phyloP scores from a whole-genome alignment of 2,888 invertebrate genomes.

The Chrysomela aeneicollis region DNA sequence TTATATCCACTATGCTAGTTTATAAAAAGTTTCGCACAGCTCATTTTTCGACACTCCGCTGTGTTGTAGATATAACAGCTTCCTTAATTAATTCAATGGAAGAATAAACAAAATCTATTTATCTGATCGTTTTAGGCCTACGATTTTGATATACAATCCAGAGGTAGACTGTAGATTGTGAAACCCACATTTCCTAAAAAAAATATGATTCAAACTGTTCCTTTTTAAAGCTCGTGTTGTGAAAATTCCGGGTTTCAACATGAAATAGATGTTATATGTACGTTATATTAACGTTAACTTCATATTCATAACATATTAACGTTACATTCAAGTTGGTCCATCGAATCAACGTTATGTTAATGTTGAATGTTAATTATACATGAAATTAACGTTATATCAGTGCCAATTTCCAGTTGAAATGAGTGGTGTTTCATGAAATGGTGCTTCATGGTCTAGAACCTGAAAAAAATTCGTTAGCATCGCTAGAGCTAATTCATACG shows the following conservation, averaged over 20 bases:
- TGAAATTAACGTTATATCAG: too few relatives aligned
- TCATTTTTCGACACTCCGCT: constrained; percentile 42
- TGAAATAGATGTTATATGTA: too few relatives aligned
- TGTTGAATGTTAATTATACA: too few relatives aligned
- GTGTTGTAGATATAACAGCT: constrained; percentile 57
- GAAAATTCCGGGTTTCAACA: not conserved
- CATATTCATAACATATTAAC: not conserved
- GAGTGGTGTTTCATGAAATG: not conserved
- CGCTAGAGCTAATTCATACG: constrained; percentile 52
- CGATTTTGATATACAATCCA: not conserved
- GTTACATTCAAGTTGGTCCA: not conserved
- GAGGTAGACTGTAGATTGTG: not conserved
- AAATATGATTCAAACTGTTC: not conserved
- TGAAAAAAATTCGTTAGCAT: constrained; percentile 12
- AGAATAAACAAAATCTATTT: constrained; percentile 28
- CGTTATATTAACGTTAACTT: not conserved
- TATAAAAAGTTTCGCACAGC: constrained; percentile 24
- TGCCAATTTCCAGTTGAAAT: too few relatives aligned
- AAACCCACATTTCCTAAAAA: not conserved
- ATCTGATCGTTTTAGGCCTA: constrained; percentile 43
- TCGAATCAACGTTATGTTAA: not conserved
- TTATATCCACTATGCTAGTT: constrained; percentile 52
- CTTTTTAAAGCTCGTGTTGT: not conserved
- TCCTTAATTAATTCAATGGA: constrained; percentile 2
- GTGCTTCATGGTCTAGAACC: not conserved